phyloP scores from a whole-genome alignment of 2,113 vertebrate species.

The Symphodus melops region DNA sequence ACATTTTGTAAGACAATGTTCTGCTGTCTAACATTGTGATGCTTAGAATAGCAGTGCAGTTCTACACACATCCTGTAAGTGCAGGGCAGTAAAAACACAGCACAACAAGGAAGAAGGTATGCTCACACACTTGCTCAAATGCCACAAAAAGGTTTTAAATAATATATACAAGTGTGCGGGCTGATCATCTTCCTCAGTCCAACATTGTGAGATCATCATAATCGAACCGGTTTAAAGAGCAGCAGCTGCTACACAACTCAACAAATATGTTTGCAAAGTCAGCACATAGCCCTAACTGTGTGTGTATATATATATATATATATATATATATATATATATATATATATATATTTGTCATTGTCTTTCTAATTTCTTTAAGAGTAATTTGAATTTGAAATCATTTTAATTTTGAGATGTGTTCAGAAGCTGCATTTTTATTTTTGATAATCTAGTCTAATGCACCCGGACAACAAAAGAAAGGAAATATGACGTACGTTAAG shows the following conservation, averaged over 20 bases:
- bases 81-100: too few relatives aligned
- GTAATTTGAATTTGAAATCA: neutral
- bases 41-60: too few relatives aligned
- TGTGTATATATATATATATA: too few relatives aligned
- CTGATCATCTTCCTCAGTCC: too few relatives aligned
- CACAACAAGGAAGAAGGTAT: too few relatives aligned
- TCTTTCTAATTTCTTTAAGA: neutral
- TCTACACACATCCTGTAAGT: too few relatives aligned
- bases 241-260: neutral
- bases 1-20: neutral
- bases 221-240: neutral
- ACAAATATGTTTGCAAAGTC: constrained; percentile 5
- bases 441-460: neutral
- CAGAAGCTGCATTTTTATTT: neutral
- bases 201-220: neutral
- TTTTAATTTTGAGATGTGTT: neutral
- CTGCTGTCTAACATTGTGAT: neutral
- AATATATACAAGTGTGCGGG: too few relatives aligned
- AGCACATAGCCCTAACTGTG: neutral
- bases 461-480: neutral
- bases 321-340: too few relatives aligned
- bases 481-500: neutral
- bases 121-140: too few relatives aligned
- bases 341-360: neutral
- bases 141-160: too few relatives aligned